Percentiles rank a stretch among this genome's conserved stretches.
phyloP scores from a whole-genome alignment of 1,140 invertebrate genomes.

The Bicyclus anynana region DNA sequence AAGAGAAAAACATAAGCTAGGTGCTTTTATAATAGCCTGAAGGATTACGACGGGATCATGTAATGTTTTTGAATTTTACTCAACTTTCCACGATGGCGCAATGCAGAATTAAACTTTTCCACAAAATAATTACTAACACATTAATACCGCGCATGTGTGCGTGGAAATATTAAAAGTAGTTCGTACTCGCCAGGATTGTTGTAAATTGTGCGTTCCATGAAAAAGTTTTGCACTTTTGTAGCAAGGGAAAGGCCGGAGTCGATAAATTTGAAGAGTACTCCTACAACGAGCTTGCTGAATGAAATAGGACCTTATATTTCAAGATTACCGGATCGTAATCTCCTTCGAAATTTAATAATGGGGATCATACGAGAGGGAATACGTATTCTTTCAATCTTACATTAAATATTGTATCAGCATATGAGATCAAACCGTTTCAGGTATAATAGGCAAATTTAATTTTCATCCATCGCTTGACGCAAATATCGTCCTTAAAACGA shows the following conservation, averaged over 20 bases:
- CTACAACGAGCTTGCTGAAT: constrained; percentile 46
- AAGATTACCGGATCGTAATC: constrained; percentile 62
- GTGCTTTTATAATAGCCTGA: constrained; percentile 29
- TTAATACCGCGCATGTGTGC: constrained; percentile 38
- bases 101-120: constrained; percentile 50
- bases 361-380: constrained; percentile 34
- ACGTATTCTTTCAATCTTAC: constrained; percentile 12
- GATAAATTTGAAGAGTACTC: constrained; percentile 56
- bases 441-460: not conserved
- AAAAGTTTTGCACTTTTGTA: constrained; percentile 59
- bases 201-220: constrained; percentile 45
- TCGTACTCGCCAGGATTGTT: constrained; percentile 35
- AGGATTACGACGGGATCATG: constrained; percentile 34
- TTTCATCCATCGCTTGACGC: no score
- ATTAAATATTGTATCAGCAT: constrained; percentile 11
- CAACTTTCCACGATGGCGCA: constrained; percentile 46
- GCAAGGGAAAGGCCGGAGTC: constrained; percentile 42
- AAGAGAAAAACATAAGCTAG: constrained; percentile 31
- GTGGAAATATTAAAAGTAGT: constrained; percentile 36
- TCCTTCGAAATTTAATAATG: constrained; percentile 65
- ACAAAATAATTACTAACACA: constrained; percentile 45
- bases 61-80: constrained; percentile 41
- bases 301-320: constrained; percentile 58
- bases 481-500: no score
- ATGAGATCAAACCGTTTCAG: constrained; percentile 7